phyloP scores from a whole-genome alignment of 2,888 invertebrate genomes.

The Sicus ferrugineus region DNA sequence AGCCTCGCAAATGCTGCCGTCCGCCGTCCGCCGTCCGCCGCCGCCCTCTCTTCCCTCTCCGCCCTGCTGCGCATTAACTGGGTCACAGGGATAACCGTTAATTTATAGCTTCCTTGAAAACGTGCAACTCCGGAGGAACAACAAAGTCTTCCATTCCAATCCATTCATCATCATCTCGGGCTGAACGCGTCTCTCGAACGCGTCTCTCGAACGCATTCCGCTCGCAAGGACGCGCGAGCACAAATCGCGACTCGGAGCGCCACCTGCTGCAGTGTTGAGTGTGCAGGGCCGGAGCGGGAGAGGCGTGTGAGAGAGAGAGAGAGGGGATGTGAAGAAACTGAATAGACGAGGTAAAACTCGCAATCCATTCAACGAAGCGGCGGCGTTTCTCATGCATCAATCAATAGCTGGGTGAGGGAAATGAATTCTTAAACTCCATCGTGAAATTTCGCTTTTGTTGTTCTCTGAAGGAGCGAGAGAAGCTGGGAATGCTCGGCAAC shows the following conservation, averaged over 20 bases:
- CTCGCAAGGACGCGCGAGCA: not conserved
- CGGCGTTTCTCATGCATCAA: slow-evolving; percentile 37
- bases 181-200: not conserved
- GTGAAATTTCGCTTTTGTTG: not conserved
- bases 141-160: slow-evolving; percentile 25
- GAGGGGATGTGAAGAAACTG: not conserved
- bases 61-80: slow-evolving; percentile 16
- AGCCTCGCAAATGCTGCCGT: not conserved
- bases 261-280: too few species aligned
- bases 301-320: not conserved
- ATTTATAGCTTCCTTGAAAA: slow-evolving; percentile 41
- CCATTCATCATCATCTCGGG: slow-evolving; percentile 26
- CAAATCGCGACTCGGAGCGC: not conserved
- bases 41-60: not conserved
- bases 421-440: not conserved
- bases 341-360: not conserved
- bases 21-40: not conserved
- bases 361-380: not conserved
- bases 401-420: slow-evolving; percentile 31
- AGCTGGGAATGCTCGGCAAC: not conserved
- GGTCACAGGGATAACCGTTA: slow-evolving; percentile 47
- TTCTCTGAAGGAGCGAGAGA: not conserved
- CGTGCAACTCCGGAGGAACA: slow-evolving; percentile 15
- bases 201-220: not conserved
- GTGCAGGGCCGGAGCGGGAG: not conserved